Evolutionary conservation across 2,113 vertebrate species (phyloP).

Genomic region (Protomyctophum bolini): DNA sequence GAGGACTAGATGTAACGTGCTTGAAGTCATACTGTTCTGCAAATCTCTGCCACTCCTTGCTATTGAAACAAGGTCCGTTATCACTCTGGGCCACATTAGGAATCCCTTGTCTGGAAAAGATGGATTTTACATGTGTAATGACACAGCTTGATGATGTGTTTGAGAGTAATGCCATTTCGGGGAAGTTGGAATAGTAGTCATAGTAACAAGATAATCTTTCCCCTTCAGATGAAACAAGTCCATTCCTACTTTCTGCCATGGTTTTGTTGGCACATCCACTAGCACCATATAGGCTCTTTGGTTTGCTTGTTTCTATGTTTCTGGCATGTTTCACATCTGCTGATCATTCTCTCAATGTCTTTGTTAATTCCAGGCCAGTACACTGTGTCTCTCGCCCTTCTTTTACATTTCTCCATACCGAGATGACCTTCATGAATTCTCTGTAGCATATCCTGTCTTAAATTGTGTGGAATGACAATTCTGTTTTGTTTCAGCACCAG

Average conservation of each 20-base stretch:
- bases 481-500: slow-evolving; percentile 6
- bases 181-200: slow-evolving; percentile 32
- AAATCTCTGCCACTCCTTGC: slow-evolving; percentile 29
- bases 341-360: slow-evolving; percentile 4
- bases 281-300: neutral
- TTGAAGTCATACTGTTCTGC: slow-evolving; percentile 26
- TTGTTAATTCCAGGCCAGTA: slow-evolving; percentile 19
- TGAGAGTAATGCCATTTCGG: slow-evolving; percentile 17
- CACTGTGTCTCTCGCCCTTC: slow-evolving; percentile 13
- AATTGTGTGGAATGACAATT: slow-evolving; percentile 10
- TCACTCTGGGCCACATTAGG: slow-evolving; percentile 20
- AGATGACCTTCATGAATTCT: no score
- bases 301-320: slow-evolving; percentile 22
- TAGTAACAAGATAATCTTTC: slow-evolving; percentile 22
- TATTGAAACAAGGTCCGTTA: slow-evolving; percentile 36
- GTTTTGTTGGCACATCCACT: slow-evolving; percentile 1
- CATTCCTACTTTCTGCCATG: slow-evolving; percentile 30
- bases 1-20: slow-evolving; percentile 28
- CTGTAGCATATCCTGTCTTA: no score
- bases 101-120: slow-evolving; percentile 28
- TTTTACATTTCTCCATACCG: no score
- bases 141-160: slow-evolving; percentile 18
- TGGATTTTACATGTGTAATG: slow-evolving; percentile 20
- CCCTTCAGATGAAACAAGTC: slow-evolving; percentile 36
- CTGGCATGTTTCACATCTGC: slow-evolving; percentile 14